Conservation (phyloP, 92 coral and sea anemone genomes). For the Zoanthus gigantus region DNA sequence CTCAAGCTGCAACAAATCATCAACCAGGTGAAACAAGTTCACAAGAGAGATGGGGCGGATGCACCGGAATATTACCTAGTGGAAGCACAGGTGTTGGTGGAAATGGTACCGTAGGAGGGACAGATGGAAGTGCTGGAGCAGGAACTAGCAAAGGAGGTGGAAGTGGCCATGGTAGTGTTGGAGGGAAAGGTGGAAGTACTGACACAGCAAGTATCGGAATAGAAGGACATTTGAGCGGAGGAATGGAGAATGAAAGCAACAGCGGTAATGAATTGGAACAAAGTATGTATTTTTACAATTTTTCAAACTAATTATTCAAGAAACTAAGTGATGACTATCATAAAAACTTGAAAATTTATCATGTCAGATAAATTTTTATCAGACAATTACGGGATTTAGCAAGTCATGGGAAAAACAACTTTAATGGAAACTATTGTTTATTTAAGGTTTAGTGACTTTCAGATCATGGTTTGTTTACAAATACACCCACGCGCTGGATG, state of each 20-base stretch:
- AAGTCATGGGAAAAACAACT: no score
- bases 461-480: no score
- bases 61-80: not conserved
- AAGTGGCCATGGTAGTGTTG: not conserved
- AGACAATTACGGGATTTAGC: no score
- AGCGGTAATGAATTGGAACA: not conserved
- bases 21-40: not conserved
- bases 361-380: not conserved
- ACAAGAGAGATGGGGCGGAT: not conserved
- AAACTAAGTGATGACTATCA: not conserved
- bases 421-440: no score
- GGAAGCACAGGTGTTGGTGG: not conserved
- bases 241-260: not conserved
- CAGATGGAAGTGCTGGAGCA: not conserved
- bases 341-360: not conserved
- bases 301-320: not conserved
- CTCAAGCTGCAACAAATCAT: slow-evolving; percentile 14
- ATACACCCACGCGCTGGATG: no score
- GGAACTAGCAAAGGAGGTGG: not conserved
- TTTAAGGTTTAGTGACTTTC: no score
- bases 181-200: not conserved
- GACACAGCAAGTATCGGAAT: not conserved
- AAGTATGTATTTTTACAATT: not conserved
- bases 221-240: not conserved
- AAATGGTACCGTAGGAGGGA: not conserved